Base-by-base conservation (phyloP, 2,888 invertebrate species). In the Linnaemya tessellans region DNA sequence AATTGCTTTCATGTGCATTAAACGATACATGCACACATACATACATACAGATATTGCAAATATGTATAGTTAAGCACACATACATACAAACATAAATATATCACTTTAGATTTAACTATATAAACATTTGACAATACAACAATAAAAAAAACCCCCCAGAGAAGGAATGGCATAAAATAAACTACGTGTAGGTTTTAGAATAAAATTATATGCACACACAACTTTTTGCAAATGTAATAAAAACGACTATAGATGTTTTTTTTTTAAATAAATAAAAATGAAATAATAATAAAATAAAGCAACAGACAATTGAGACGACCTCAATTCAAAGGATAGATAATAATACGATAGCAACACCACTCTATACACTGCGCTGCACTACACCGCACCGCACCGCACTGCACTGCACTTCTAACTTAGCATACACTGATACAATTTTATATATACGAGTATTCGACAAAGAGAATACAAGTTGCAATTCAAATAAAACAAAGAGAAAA, bases 271-370 rank as follows among this genome's bases (percentile, higher is more conserved):
- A 49, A 65, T 35, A 73, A 58, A 80, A 73, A 49, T 60, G 4
- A 67, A 77, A 82, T 71, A 83, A 82, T 83, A 79, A 75, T 67
- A 64, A 81, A 85, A 70, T 84, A 70, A 81, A 84, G 80, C 80
- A 81, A 73, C 71, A 84, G 79, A 82, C 79, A 82, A 80, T 82
- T 82, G 81, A 81, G 74, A 79, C 81, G 84, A 85, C 84, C 84
- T 81, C 81, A 85, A 79, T 85, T 78, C 74, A 65, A 78, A 84
- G 81, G 68, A 78, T 78, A 82, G 82, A 71, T 83, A 71, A 83
- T 77, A 58, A 83, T 67, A 25, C 25, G 51, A 65, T 49, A 41
- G 51, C 43, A 80, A 60, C 51, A 74, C 73, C 67, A 65, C 41
- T 35, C 30, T 30, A 30, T 30, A 56, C 56, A 58, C 56, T 22